phyloP scores from a whole-genome alignment of 2,797 vertebrate genomes.

The Mormyrops boulengeri region DNA sequence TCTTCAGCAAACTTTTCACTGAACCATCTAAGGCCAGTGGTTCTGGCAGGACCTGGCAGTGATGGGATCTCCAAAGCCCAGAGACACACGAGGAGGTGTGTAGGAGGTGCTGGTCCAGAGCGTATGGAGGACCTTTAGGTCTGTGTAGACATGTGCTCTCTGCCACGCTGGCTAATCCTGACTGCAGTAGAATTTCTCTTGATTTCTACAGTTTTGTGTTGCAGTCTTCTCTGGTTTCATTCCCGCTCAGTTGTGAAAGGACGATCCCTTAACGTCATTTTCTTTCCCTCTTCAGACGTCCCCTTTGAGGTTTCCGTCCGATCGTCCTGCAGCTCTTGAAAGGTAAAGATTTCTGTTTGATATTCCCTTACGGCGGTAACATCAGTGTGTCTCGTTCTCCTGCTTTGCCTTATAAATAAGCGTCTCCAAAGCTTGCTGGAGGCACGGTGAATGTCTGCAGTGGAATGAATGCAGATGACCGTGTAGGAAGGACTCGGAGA shows the following conservation, averaged over 20 bases:
- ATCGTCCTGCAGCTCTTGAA: slow-evolving; percentile 41
- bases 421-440: background rate
- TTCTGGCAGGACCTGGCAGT: background rate
- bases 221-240: background rate
- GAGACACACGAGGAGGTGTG: background rate
- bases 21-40: background rate
- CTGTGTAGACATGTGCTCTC: background rate
- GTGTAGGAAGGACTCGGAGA: background rate
- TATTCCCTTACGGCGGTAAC: background rate
- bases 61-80: background rate
- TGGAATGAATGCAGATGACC: background rate
- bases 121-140: background rate
- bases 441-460: background rate
- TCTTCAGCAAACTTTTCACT: background rate
- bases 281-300: slow-evolving; percentile 37
- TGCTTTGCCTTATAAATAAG: background rate
- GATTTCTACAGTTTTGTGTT: background rate
- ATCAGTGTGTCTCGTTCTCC: background rate
- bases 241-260: background rate
- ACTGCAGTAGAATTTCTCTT: background rate
- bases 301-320: slow-evolving; percentile 34
- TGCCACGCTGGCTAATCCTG: background rate
- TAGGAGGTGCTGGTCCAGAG: background rate
- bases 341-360: slow-evolving; percentile 43
- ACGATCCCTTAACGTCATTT: background rate